phyloP scores from a whole-genome alignment of 2,797 vertebrate genomes.

The Triplophysa bombifrons region DNA sequence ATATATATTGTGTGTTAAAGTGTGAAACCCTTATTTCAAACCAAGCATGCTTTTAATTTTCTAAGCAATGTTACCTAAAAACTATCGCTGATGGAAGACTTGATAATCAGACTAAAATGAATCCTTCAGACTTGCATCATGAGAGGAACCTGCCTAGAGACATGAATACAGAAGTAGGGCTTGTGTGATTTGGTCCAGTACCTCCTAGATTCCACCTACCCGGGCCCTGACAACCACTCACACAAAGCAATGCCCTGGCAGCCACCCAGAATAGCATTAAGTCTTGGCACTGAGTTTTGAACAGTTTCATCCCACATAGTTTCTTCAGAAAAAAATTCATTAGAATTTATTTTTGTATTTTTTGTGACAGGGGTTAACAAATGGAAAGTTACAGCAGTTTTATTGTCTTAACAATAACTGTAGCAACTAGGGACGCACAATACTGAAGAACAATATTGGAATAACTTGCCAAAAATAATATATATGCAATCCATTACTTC shows the following conservation, averaged over 20 bases:
- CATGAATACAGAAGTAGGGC: background rate
- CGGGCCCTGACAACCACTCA: background rate
- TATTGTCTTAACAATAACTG: background rate
- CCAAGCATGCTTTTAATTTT: no score
- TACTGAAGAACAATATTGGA: no score
- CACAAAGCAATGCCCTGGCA: constrained; percentile 5
- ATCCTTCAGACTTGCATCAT: background rate
- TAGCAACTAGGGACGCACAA: background rate
- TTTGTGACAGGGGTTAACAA: background rate
- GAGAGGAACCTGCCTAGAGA: background rate
- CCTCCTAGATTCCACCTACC: background rate
- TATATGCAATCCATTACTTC: no score
- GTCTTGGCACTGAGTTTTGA: background rate
- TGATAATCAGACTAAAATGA: background rate
- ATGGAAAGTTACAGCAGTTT: background rate
- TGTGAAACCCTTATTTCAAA: no score
- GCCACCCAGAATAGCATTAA: background rate
- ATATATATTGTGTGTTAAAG: no score
- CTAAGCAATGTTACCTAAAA: no score
- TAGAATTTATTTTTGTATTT: background rate
- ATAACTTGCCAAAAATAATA: no score
- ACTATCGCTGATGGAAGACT: background rate
- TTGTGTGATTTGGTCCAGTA: background rate
- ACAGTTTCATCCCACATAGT: background rate
- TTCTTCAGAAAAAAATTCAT: background rate